phyloP scores from a whole-genome alignment of 2,113 vertebrate species.

The Syrrhaptes paradoxus region DNA sequence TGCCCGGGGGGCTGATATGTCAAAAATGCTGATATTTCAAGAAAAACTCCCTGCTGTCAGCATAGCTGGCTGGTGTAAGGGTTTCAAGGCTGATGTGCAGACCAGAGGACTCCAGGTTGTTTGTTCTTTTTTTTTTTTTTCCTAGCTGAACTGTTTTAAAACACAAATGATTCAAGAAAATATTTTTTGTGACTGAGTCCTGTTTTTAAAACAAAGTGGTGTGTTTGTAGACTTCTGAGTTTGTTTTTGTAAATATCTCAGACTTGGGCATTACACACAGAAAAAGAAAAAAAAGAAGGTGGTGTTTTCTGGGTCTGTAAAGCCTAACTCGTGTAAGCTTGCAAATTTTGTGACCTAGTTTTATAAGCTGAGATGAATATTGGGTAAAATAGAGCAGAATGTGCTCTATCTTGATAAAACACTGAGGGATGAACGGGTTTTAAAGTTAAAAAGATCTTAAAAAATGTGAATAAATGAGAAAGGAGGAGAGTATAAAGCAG shows the following conservation, averaged over 20 bases:
- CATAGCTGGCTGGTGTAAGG: accelerated
- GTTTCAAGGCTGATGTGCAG: background rate
- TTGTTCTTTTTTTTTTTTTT: background rate
- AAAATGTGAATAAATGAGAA: background rate
- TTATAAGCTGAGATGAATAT: background rate
- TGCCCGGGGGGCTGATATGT: too few species aligned
- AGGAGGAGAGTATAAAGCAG: background rate
- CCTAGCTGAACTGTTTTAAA: background rate
- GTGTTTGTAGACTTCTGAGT: background rate
- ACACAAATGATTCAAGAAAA: background rate
- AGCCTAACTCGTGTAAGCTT: background rate
- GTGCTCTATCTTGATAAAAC: background rate
- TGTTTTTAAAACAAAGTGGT: background rate
- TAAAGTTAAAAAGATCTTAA: background rate
- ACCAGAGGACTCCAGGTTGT: background rate
- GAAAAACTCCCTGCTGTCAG: background rate
- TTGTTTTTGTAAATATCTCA: background rate
- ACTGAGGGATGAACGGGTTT: background rate
- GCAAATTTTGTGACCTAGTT: constrained; percentile 17
- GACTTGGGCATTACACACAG: background rate
- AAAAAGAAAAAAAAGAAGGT: background rate
- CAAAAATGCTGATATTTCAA: background rate
- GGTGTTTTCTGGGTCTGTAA: background rate
- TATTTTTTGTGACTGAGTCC: background rate
- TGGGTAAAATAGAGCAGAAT: background rate